A percentile compares a stretch with the other conserved stretches of the same genome.
phyloP scores from a whole-genome alignment of 2,888 invertebrate species.

The Halictus quadricinctus region DNA sequence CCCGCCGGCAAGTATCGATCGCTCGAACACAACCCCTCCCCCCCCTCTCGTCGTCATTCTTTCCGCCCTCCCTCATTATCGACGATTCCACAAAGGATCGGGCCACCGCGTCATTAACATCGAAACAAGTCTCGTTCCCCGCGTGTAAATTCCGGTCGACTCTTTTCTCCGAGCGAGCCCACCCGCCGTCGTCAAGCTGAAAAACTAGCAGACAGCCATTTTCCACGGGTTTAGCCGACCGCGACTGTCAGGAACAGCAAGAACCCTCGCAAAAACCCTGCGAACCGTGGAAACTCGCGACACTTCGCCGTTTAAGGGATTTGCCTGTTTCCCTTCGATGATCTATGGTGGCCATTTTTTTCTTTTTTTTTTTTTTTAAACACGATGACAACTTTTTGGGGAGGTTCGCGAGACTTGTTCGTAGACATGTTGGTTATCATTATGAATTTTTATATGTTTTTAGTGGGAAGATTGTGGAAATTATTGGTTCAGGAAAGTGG shows the following conservation, averaged over 20 bases:
- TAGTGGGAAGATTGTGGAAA: too few species aligned
- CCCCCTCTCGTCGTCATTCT: slow-evolving; percentile 39
- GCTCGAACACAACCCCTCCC: background rate
- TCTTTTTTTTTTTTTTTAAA: background rate
- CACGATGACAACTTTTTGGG: background rate
- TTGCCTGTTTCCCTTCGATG: background rate
- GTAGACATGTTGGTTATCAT: too few species aligned
- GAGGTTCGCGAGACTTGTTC: background rate
- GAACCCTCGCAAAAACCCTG: background rate
- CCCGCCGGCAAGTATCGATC: slow-evolving; percentile 28
- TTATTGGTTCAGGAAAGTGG: too few species aligned
- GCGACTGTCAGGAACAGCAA: background rate
- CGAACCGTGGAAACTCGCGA: slow-evolving; percentile 13
- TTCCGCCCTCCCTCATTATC: slow-evolving; percentile 53
- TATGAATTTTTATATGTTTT: too few species aligned
- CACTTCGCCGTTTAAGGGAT: background rate
- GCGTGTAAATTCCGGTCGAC: slow-evolving; percentile 62
- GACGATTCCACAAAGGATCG: slow-evolving; percentile 53
- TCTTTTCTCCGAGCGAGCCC: slow-evolving; percentile 3
- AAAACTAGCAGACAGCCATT: slow-evolving; percentile 29
- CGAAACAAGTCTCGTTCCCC: slow-evolving; percentile 52
- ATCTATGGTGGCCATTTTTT: background rate
- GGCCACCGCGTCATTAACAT: slow-evolving; percentile 50
- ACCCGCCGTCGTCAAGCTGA: background rate
- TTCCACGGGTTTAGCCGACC: slow-evolving; percentile 12